Base-by-base conservation (phyloP, 2,888 invertebrate species). In the Folsomia candida region DNA sequence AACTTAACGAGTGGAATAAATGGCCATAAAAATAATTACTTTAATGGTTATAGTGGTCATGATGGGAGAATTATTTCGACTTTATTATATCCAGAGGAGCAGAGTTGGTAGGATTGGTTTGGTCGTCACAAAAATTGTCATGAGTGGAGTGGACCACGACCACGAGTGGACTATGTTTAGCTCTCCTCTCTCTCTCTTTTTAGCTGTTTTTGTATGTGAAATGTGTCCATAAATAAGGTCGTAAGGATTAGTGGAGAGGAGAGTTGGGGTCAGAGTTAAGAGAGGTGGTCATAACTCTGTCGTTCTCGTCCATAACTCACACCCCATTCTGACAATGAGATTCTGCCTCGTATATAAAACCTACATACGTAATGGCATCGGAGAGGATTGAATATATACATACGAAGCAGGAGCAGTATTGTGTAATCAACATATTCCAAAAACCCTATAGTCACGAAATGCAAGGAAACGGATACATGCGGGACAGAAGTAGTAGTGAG, bases 171-270 rank as follows among this genome's bases (percentile, higher is more conserved):
- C 22, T 37, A 37, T 4, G 54, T 54, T 20, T 54, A 20, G 54
- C 54, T 54, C n/a, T n/a, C n/a, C n/a, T n/a, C n/a, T n/a, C n/a
- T n/a, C n/a, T n/a, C n/a, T n/a, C n/a, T n/a, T n/a, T n/a, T n/a
- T n/a, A n/a, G n/a, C n/a, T n/a, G n/a, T n/a, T n/a, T n/a, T n/a
- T n/a, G n/a, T n/a, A n/a, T n/a, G n/a, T n/a, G 6, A 20, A 22
- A 54, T 54, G 54, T 54, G 54, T 54, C 54, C 54, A 54, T 54
- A 54, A 54, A 54, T 54, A 54, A 54, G 54, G 54, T 54, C 20
- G 20, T 54, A 54, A 54, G 54, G 54, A 54, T 54, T 54, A 54
- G 54, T 20, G 22, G 54, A 54, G 18, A 54, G 22, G 54, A n/a
- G 54, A 54, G 54, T 22, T 18, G 54, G 54, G 54, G 54, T 54